These are phyloP conservation scores for Hirundichthys speculiger DNA, from an alignment of 2,113 vertebrate genomes.

Conservation along the genomic window DNA sequence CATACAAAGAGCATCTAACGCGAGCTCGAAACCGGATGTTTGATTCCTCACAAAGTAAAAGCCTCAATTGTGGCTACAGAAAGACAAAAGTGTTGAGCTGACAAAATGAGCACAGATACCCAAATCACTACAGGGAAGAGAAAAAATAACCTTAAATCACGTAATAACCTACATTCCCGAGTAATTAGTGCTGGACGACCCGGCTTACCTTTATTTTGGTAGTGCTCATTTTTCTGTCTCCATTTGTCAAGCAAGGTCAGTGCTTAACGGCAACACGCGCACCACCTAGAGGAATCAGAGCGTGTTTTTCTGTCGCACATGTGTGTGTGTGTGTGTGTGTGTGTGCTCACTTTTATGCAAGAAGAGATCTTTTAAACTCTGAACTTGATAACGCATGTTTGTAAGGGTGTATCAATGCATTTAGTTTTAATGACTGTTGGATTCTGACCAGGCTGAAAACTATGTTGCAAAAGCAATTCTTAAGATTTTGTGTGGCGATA, in stretches of 20 bases:
- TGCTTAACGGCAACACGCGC: slow-evolving; percentile 9
- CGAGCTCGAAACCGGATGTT: background rate
- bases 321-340: no score
- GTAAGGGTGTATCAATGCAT: no score
- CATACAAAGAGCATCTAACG: slow-evolving; percentile 68
- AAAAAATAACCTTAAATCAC: background rate
- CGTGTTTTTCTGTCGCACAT: no score
- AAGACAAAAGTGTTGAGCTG: background rate
- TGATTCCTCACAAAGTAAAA: slow-evolving; percentile 31
- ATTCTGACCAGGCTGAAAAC: no score
- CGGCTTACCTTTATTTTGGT: slow-evolving; percentile 35
- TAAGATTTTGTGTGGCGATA: background rate
- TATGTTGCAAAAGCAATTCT: no score
- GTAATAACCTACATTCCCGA: background rate
- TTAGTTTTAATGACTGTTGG: no score
- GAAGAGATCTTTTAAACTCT: no score
- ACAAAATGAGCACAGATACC: background rate
- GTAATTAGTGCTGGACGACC: background rate
- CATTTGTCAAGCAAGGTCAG: slow-evolving; percentile 1
- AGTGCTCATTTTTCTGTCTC: background rate
- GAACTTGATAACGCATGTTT: no score
- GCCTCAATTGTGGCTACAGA: rapidly evolving
- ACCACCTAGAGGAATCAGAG: slow-evolving; percentile 41
- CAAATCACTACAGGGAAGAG: background rate
- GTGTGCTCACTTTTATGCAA: no score